Base-by-base conservation (phyloP, 2,888 invertebrate species). In the Stenoptilia bipunctidactyla region DNA sequence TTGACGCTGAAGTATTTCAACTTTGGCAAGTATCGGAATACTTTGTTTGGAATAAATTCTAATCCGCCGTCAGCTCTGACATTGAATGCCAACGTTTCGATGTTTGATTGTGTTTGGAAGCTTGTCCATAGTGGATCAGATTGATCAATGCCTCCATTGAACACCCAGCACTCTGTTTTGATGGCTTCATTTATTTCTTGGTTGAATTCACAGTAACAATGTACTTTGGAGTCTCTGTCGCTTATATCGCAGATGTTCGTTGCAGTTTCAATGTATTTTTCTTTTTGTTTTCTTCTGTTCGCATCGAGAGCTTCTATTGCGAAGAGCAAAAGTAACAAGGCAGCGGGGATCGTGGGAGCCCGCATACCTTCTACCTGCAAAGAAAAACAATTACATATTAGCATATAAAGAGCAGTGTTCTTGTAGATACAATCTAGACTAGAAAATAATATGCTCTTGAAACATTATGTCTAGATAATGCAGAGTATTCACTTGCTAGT, bases 131-230 rank as follows among this genome's bases (percentile, higher is more conserved):
- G 73, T 13, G 87, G 84, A 58, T 92, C 90, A 43, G 89, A 87
- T 56, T 84, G 86, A 36, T 88, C 85, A 53, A 91, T 86, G 13
- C 89, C 89, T 39, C 86, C 85, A 46, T 88, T 88, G 71, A 92
- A 90, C 2, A 93, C 87, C 88, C 90, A 89, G 60, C 94, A 94
- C 69, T 91, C 91, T 43, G 90, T 91, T 51, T 89, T 89, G 12
- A 88, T 85, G 2, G 90, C 91, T 57, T 87, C 75, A 52, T 82
- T 82, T 45, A 80, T 61, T 42, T 82, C 74, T 50, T 84, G 84
- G 36, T 83, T 82, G 45, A 82, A 82, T 54, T 89, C 86, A 60
- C 92, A 92, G 57, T 89, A 87, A 63, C 92, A 92, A 51, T 86
- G 89, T 15, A 90, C 79, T 51, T 88, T 87, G 0, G 86, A 79